Conservation (phyloP, 2,888 invertebrate genomes). For the Dione vanillae region DNA sequence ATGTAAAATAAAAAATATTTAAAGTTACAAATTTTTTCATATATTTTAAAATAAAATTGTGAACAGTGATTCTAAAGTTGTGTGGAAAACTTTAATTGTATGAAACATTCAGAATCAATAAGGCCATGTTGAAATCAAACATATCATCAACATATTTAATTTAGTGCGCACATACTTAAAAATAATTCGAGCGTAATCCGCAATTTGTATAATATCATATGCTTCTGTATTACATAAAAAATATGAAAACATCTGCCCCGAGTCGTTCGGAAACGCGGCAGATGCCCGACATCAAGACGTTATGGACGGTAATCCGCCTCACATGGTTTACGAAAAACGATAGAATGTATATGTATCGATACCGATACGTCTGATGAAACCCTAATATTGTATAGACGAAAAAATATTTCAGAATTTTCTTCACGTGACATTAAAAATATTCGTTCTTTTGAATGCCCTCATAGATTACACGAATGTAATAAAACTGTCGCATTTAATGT, state of each 20-base stretch:
- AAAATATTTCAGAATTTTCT: conserved; percentile 33
- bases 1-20: too few species aligned
- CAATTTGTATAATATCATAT: conserved; percentile 59
- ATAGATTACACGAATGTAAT: conserved; percentile 26
- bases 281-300: conserved; percentile 79
- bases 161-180: conserved; percentile 38
- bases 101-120: neutral
- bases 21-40: too few species aligned
- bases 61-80: too few species aligned
- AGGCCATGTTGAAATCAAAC: conserved; percentile 1
- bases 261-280: conserved; percentile 64
- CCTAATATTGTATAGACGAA: conserved; percentile 35
- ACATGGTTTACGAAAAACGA: conserved; percentile 69
- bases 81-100: neutral
- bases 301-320: conserved; percentile 74
- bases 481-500: conserved; percentile 30
- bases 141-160: conserved; percentile 35
- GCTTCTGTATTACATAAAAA: conserved; percentile 62
- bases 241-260: conserved; percentile 70
- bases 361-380: conserved; percentile 36
- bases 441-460: conserved; percentile 17
- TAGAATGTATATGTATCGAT: conserved; percentile 54
- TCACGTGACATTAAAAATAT: conserved; percentile 24
- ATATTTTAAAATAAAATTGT: too few species aligned
- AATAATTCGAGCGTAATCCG: conserved; percentile 44